These are phyloP conservation scores for Ceuthmochares aereus DNA, from an alignment of 2,113 vertebrate species.

Conservation along the genomic window DNA sequence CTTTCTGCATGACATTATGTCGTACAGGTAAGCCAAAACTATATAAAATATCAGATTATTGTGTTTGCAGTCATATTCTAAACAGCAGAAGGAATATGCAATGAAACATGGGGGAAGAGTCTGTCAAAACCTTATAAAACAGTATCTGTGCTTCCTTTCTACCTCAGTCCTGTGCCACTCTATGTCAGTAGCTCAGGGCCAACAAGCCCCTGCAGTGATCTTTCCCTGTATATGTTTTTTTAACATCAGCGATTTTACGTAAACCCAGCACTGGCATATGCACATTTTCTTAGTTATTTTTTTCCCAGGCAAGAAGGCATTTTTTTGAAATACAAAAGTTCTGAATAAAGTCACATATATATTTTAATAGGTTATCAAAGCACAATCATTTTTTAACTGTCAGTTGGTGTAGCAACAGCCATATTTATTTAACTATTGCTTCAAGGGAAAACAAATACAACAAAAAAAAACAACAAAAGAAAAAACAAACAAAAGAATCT, in stretches of 20 bases:
- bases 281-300: not conserved
- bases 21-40: conserved; percentile 2
- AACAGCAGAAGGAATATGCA: not conserved
- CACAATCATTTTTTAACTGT: not conserved
- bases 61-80: not conserved
- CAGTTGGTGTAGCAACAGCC: not conserved
- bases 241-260: not conserved
- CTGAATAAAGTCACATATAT: not conserved
- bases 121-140: not conserved
- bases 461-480: not conserved
- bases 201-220: not conserved
- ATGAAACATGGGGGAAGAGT: not conserved
- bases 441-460: not conserved
- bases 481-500: too few species aligned
- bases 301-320: not conserved
- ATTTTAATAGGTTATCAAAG: not conserved
- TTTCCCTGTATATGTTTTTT: not conserved
- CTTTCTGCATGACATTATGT: not conserved
- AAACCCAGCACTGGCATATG: not conserved
- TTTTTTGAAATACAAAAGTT: not conserved
- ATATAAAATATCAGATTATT: not conserved
- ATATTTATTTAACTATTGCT: not conserved
- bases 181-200: not conserved
- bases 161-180: not conserved
- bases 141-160: not conserved